These are phyloP conservation scores for Penaeus vannamei DNA, from an alignment of 1,140 invertebrate species.

Conservation along the genomic window DNA sequence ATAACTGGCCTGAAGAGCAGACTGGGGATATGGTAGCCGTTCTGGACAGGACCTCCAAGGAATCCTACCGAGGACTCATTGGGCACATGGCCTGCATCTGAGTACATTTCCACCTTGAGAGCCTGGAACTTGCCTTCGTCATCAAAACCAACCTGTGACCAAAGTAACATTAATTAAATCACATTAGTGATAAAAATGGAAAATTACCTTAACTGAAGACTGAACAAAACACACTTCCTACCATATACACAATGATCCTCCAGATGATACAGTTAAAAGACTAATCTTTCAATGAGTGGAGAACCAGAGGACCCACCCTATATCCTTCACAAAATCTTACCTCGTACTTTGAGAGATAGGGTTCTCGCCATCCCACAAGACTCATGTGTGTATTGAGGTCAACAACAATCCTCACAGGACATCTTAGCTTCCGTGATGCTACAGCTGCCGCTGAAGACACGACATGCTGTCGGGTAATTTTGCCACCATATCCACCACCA, in stretches of 20 bases:
- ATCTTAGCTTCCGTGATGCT: slow-evolving; percentile 59
- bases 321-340: slow-evolving; percentile 70
- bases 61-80: slow-evolving; percentile 49
- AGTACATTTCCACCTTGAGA: slow-evolving; percentile 60
- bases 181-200: neutral
- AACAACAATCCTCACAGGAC: slow-evolving; percentile 63
- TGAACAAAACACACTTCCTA: neutral
- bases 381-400: slow-evolving; percentile 77
- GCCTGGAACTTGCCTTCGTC: slow-evolving; percentile 62
- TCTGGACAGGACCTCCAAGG: slow-evolving; percentile 41
- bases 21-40: slow-evolving; percentile 57
- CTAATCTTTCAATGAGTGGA: neutral
- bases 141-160: slow-evolving; percentile 66
- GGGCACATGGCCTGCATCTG: slow-evolving; percentile 51
- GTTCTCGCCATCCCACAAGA: slow-evolving; percentile 77
- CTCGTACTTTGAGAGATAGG: slow-evolving; percentile 78
- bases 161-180: neutral
- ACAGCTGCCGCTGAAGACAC: slow-evolving; percentile 69
- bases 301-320: neutral
- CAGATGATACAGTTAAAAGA: neutral
- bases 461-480: slow-evolving; percentile 67
- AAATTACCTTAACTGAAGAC: neutral
- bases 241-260: neutral
- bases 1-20: slow-evolving; percentile 42
- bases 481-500: slow-evolving; percentile 72